Evolutionary conservation across 2,113 vertebrate species (phyloP).

Genomic region (Epinephelus cyanopodus): DNA sequence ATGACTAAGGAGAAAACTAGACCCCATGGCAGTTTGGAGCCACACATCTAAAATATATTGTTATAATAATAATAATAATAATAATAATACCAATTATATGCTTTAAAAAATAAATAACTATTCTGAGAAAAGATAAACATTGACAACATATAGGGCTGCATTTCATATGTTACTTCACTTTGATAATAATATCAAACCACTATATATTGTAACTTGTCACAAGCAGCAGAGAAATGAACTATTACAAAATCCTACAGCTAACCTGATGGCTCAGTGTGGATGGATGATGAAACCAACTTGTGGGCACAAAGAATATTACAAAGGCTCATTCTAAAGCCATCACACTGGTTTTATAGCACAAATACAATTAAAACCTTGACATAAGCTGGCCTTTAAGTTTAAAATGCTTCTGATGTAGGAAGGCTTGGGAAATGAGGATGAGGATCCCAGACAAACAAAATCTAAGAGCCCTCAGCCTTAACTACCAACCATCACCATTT

Average conservation of each 20-base stretch:
- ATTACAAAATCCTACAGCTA: neutral
- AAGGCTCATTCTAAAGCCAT: neutral
- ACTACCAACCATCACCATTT: neutral
- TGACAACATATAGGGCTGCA: too few relatives aligned
- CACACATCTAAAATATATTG: too few relatives aligned
- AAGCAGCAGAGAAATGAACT: neutral
- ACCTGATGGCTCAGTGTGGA: neutral
- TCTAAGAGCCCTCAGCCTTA: neutral
- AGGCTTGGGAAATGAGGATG: neutral
- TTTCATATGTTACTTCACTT: neutral
- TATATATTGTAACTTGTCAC: neutral
- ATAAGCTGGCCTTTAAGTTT: neutral
- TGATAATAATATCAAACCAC: neutral
- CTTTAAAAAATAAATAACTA: too few relatives aligned
- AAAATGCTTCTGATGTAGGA: neutral
- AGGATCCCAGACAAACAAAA: neutral
- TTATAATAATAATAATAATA: too few relatives aligned
- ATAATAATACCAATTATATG: too few relatives aligned
- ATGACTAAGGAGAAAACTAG: too few relatives aligned
- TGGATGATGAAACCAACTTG: neutral
- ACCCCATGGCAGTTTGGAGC: too few relatives aligned
- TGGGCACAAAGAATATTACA: neutral
- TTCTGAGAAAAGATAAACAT: too few relatives aligned
- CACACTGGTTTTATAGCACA: neutral
- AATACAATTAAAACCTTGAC: neutral